Evolutionary conservation across 2,888 invertebrate genomes (phyloP).

Genomic region (Pyralis farinalis): DNA sequence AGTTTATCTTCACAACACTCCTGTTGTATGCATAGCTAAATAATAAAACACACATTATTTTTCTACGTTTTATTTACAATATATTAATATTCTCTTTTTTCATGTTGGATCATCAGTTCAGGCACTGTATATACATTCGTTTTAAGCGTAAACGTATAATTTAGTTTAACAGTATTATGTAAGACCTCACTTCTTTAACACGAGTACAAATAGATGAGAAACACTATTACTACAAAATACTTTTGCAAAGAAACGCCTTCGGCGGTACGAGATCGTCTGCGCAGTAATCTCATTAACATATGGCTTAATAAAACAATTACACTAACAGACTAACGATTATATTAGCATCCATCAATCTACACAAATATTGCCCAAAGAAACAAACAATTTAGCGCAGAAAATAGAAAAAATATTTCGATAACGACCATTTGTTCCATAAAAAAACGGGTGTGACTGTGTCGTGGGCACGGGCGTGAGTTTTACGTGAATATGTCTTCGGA

Average conservation of each 20-base stretch:
- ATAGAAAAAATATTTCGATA: conserved; percentile 13
- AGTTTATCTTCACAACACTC: too few relatives aligned
- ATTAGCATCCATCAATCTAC: conserved; percentile 30
- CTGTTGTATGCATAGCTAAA: conserved; percentile 4
- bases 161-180: conserved; percentile 31
- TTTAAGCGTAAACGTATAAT: conserved; percentile 48
- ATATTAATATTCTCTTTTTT: conserved; percentile 76
- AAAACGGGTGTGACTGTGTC: too few relatives aligned
- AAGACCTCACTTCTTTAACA: conserved; percentile 62
- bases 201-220: conserved; percentile 22
- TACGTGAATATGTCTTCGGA: too few relatives aligned
- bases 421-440: too few relatives aligned
- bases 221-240: conserved; percentile 39
- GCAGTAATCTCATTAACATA: conserved; percentile 59
- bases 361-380: conserved; percentile 45
- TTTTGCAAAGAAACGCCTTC: conserved; percentile 51
- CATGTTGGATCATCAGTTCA: conserved; percentile 59
- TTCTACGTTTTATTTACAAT: conserved; percentile 75
- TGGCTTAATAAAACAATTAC: conserved; percentile 45
- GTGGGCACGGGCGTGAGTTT: too few relatives aligned
- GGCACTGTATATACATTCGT: conserved; percentile 60
- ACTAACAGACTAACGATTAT: conserved; percentile 35
- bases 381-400: conserved; percentile 27
- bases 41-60: conserved; percentile 37
- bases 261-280: conserved; percentile 58